Conservation (phyloP, 2,113 vertebrate species). For the Gracilinanus agilis region DNA sequence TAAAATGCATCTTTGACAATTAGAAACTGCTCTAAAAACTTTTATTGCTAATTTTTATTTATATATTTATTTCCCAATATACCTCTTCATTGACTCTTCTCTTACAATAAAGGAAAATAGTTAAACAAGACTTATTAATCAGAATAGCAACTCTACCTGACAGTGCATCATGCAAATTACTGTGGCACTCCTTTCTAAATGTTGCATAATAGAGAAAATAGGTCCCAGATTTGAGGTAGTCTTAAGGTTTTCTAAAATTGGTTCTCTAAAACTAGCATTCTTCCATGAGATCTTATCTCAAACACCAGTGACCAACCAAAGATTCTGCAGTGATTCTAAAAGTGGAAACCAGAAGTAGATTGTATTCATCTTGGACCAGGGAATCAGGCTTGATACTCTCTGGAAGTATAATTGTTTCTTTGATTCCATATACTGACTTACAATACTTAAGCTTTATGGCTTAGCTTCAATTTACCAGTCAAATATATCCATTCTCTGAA, state of each 20-base stretch:
- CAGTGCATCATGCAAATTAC: background rate
- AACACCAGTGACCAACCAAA: background rate
- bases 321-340: slow-evolving; percentile 1
- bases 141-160: background rate
- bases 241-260: background rate
- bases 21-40: background rate
- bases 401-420: slow-evolving; percentile 12
- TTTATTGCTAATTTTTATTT: background rate
- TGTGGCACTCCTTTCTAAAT: background rate
- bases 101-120: background rate
- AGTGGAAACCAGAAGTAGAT: slow-evolving; percentile 18
- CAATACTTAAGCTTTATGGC: background rate
- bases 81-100: background rate
- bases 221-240: background rate
- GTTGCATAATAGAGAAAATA: background rate
- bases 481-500: background rate
- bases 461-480: background rate
- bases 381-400: slow-evolving; percentile 25
- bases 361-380: background rate
- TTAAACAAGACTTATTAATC: background rate
- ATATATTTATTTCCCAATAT: background rate
- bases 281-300: slow-evolving; percentile 25
- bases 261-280: slow-evolving; percentile 13
- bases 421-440: background rate
- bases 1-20: background rate